Base-by-base conservation (phyloP, 1,140 invertebrate genomes). In the Heliconius himera region DNA sequence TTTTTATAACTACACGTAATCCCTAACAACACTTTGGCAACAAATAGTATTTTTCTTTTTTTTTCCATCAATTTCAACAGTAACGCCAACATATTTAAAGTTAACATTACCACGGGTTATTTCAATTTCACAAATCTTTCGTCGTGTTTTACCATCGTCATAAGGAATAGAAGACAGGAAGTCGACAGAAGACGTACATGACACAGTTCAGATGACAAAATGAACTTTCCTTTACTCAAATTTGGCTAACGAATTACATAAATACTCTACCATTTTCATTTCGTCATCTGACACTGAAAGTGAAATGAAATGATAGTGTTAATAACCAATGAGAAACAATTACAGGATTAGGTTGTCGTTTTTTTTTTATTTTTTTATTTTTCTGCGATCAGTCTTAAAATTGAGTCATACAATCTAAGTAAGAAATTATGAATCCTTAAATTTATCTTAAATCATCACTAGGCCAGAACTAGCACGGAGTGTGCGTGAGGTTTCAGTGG, bases 21-120 rank as follows among this genome's bases (percentile, higher is more conserved):
- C 85, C 88, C 91, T 94, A 94, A 94, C 89, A 94, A 94, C 92
- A 93, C 90, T 94, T 94, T 94, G 93, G 93, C 93, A 94, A 94
- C 93, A 94, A 94, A 93, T 93, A 93, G 87, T 92, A 89, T 92
- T 92, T 89, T 90, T 84, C 54, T 56, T 80, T 86, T 81, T 89
- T 87, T 88, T 85, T 87, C 90, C 89, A 86, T 90, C 87, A 91
- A 89, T 90, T 91, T 88, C 83, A 91, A 90, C 87, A 90, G 91
- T 87, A 91, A 90, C 89, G 91, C 90, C 85, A 91, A 93, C 88
- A 89, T 92, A 87, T 81, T 80, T 84, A 81, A 80, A 87, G 88
- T 92, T 85, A 93, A 93, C 89, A 92, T 90, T 90, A 90, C 89
- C 83, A 87, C 78, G 81, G 78, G 82, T 87, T 83, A 81, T 73